A percentile compares a stretch with the other conserved stretches of the same genome.
These are phyloP conservation scores for Actenoides hombroni DNA, from an alignment of 2,113 vertebrate genomes.

Conservation along the genomic window DNA sequence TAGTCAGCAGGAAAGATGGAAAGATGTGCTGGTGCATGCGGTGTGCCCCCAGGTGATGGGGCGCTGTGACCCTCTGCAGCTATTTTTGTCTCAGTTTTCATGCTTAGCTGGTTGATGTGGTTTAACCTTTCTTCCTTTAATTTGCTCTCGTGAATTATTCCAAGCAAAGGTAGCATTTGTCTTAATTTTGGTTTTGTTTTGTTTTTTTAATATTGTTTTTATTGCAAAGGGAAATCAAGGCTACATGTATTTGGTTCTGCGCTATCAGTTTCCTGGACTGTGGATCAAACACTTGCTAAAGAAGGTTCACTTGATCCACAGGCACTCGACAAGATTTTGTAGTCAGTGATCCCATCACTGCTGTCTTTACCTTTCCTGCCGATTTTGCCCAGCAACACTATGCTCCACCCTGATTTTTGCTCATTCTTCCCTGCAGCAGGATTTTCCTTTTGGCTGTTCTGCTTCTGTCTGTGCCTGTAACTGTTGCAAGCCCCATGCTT, in stretches of 20 bases:
- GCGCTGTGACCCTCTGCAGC: background rate
- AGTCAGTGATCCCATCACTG: background rate
- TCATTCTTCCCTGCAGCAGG: background rate
- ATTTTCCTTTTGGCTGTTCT: background rate
- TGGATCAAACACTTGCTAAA: background rate
- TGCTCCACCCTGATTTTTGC: background rate
- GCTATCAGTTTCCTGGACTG: background rate
- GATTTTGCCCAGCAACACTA: background rate
- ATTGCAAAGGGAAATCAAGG: background rate
- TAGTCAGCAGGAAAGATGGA: background rate
- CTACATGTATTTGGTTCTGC: rapidly evolving
- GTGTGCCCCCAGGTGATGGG: background rate
- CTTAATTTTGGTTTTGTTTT: background rate
- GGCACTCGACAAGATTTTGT: background rate
- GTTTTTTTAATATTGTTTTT: background rate
- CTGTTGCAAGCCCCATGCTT: background rate
- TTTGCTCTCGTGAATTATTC: background rate
- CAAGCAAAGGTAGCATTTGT: background rate
- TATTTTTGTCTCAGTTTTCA: background rate
- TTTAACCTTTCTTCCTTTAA: background rate
- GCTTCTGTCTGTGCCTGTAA: background rate
- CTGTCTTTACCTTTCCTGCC: background rate
- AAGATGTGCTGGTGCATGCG: background rate
- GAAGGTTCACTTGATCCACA: background rate
- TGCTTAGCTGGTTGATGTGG: background rate